Base-by-base conservation (phyloP, 2,797 vertebrate genomes). In the Falco columbarius region DNA sequence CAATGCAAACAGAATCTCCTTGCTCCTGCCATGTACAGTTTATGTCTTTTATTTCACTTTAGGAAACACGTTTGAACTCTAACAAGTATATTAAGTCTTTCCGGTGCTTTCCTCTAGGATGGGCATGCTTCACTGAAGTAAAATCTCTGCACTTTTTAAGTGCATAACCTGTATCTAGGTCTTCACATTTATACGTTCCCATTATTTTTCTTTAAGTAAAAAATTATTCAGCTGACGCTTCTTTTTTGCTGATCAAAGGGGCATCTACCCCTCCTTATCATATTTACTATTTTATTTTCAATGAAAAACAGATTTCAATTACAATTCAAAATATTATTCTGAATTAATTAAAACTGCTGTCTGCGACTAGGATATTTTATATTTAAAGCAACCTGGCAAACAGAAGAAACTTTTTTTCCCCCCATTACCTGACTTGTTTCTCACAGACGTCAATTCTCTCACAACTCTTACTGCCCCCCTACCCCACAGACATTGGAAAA, bases 11-110 rank as follows among this genome's bases (percentile, higher is more conserved):
- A 36, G n/a, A 58, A 23, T 34, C 3, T 20, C 52, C 19, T 7
- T 8, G 2, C 9, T 2, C 12, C 18, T 12, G 1, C 9, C 27
- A 21, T 4, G 13, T 13, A 44, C 19, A 58, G 4, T n/a, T 80
- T 17, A 4, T 29, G 15, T 20, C 34, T 70, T 65, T 70, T 30
- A 51, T 40, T 84, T 74, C 5, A 10, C 12, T 30, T 71, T 23
- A 71, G 26, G 74, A 85, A 67, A 71, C 4, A 12, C 1, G 4
- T 23, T 38, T 71, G 38, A 9, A 19, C 26, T 42, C 14, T 59
- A 24, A 52, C 11, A 46, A 27, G 8, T 23, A 3, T 9, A 79
- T 29, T 14, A 7, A 55, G 13, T 42, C 9, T 22, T 67, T 72
- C 49, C 16, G 18, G 30, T 47, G 51, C 22, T 34, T 56, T 63